Conservation (phyloP, 2,797 vertebrate species). For the Rhincodon typus region DNA sequence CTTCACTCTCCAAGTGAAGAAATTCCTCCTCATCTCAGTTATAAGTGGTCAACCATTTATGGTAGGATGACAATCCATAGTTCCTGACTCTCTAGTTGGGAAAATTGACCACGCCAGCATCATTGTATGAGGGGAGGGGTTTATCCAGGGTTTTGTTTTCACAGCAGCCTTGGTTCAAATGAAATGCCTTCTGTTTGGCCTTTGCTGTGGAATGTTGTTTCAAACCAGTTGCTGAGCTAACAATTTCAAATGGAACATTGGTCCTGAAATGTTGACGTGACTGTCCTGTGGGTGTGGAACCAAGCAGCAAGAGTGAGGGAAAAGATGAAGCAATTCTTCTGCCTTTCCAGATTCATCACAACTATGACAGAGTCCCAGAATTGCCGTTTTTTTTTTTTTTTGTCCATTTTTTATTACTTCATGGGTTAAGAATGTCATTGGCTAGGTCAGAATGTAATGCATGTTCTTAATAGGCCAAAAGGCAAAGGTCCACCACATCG, state of each 20-base stretch:
- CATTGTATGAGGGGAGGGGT: no score
- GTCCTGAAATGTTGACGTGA: background rate
- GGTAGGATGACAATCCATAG: background rate
- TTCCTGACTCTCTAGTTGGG: background rate
- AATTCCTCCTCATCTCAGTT: background rate
- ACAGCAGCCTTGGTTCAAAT: background rate
- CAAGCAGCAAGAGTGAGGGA: background rate
- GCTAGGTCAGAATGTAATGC: no score
- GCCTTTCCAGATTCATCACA: background rate
- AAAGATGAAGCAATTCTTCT: background rate
- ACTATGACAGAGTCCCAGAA: no score
- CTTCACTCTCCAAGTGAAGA: background rate
- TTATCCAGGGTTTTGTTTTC: background rate
- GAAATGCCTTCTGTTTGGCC: background rate
- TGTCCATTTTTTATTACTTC: no score
- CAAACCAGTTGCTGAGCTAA: background rate
- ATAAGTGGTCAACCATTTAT: background rate
- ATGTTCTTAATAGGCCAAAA: no score
- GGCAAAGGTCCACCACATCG: no score
- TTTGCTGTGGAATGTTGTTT: background rate
- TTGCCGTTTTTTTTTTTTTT: rapidly evolving
- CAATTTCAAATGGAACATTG: background rate
- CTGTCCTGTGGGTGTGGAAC: background rate
- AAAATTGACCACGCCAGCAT: background rate
- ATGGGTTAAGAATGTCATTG: no score